phyloP scores from a whole-genome alignment of 2,113 vertebrate genomes.

The Eulacestoma nigropectus region DNA sequence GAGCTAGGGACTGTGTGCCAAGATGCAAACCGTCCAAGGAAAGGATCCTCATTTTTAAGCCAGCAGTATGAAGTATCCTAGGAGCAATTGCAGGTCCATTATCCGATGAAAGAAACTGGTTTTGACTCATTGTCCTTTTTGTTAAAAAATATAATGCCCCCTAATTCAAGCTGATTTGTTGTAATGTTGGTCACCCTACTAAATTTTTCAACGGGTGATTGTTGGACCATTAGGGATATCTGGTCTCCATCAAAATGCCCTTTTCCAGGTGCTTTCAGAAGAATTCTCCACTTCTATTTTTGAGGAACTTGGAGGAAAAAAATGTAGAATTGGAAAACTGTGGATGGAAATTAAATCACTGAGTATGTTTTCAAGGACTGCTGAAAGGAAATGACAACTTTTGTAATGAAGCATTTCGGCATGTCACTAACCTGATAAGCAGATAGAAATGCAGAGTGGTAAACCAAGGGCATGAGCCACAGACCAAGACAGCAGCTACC shows the following conservation, averaged over 20 bases:
- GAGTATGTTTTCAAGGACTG: not conserved
- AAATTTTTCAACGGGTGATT: not conserved
- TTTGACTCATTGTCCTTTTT: not conserved
- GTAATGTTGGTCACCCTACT: not conserved
- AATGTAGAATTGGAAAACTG: not conserved
- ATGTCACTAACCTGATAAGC: not conserved
- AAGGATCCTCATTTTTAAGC: conserved; percentile 31
- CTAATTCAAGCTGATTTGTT: not conserved
- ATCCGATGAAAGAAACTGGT: not conserved
- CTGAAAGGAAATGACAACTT: not conserved
- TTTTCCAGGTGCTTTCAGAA: not conserved
- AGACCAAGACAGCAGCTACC: not conserved
- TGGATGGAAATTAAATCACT: not conserved
- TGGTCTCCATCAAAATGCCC: not conserved
- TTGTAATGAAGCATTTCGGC: not conserved
- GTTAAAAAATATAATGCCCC: not conserved
- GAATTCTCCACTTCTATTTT: not conserved
- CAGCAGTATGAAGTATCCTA: conserved; percentile 8
- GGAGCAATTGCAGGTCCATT: not conserved
- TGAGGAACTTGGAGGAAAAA: not conserved
- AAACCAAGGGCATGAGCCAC: not conserved
- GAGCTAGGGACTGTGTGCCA: conserved; percentile 8
- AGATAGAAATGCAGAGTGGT: not conserved
- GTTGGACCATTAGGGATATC: not conserved
- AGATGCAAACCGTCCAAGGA: not conserved